These are phyloP conservation scores for Apodemus agrarius DNA, from an alignment of 2,797 vertebrate species.

Conservation along the genomic window DNA sequence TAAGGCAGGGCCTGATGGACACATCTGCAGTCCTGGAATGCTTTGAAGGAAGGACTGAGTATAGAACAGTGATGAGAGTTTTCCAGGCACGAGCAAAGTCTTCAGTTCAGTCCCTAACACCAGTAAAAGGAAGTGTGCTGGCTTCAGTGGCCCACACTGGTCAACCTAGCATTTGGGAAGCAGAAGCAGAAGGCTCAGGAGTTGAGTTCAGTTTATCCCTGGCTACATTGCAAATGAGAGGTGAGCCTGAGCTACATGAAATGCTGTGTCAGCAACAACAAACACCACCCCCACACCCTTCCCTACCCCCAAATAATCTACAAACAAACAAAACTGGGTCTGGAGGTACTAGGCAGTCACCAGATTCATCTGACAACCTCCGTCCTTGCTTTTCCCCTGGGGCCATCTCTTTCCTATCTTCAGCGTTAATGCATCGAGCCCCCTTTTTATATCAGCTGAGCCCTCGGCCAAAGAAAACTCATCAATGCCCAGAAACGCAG, in stretches of 20 bases:
- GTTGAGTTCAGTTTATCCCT: background rate
- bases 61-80: background rate
- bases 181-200: background rate
- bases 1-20: background rate
- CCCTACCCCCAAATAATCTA: background rate
- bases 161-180: background rate
- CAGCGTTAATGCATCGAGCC: background rate
- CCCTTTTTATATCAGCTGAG: slow-evolving; percentile 32
- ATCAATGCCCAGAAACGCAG: slow-evolving; percentile 71
- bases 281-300: background rate
- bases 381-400: background rate
- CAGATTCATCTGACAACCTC: background rate
- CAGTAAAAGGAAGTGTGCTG: background rate
- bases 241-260: background rate
- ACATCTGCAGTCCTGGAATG: background rate
- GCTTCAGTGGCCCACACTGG: background rate
- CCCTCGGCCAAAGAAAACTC: slow-evolving; percentile 79
- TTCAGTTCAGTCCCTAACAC: background rate
- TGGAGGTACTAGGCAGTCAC: background rate
- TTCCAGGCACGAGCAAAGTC: background rate
- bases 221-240: background rate
- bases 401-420: background rate
- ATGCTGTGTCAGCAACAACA: background rate
- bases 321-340: background rate
- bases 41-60: background rate